Conservation (phyloP, 2,888 invertebrate species). For the Mantis religiosa region DNA sequence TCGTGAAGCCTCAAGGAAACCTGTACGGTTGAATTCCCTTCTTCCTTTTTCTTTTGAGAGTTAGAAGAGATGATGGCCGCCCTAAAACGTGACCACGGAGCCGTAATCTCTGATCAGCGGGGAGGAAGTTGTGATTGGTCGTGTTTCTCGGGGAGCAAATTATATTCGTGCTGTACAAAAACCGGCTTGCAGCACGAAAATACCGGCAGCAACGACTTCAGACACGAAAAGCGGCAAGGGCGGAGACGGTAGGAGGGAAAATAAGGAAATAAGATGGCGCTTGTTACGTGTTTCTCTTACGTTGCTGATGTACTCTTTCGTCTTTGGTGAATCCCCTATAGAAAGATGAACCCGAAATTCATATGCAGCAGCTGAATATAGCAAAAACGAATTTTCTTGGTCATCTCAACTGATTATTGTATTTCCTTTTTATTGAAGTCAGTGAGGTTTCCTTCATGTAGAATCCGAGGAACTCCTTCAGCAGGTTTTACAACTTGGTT, state of each 20-base stretch:
- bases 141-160: slow-evolving; percentile 12
- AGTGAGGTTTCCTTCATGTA: too few species aligned
- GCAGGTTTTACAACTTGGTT: too few species aligned
- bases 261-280: slow-evolving; percentile 15
- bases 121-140: slow-evolving; percentile 13
- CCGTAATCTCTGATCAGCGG: slow-evolving; percentile 14
- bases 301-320: background rate
- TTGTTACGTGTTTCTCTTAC: background rate
- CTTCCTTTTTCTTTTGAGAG: background rate
- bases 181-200: slow-evolving; percentile 3
- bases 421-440: too few species aligned
- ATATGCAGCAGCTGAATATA: too few species aligned
- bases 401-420: too few species aligned
- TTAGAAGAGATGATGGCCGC: background rate
- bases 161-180: slow-evolving; percentile 13
- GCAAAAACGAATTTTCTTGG: too few species aligned
- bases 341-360: background rate
- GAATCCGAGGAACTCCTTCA: too few species aligned
- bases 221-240: background rate
- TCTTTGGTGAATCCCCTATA: background rate
- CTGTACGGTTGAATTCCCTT: background rate
- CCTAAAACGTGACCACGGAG: slow-evolving; percentile 3
- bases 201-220: background rate
- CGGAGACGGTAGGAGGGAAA: background rate
- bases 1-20: background rate